Evolutionary conservation across 2,797 vertebrate species (phyloP).

Genomic region (Apogon hyalosoma): DNA sequence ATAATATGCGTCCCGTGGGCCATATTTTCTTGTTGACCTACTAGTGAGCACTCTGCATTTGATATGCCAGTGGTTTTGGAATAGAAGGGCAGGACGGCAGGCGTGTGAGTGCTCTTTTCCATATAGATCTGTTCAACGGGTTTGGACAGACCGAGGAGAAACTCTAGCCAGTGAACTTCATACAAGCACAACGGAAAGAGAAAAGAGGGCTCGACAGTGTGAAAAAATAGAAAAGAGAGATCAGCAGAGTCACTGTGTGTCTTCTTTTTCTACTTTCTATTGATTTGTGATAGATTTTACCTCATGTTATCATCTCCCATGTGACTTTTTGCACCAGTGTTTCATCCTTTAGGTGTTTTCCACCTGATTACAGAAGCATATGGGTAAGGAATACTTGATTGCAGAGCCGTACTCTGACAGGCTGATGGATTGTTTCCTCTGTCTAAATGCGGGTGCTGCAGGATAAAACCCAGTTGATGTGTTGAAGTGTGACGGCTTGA

Average conservation of each 20-base stretch:
- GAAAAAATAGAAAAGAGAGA: conserved; percentile 33
- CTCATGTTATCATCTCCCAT: conserved; percentile 2
- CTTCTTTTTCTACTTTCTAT: conserved; percentile 22
- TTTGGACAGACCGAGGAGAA: conserved; percentile 38
- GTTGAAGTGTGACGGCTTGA: conserved; percentile 58
- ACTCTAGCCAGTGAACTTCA: conserved; percentile 22
- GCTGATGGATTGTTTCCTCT: conserved; percentile 68
- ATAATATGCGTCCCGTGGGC: conserved; percentile 53
- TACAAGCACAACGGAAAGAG: conserved; percentile 40
- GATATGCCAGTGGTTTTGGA: conserved; percentile 58
- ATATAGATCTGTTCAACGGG: conserved; percentile 41
- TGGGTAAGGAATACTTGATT: conserved; percentile 63
- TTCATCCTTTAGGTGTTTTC: conserved; percentile 1
- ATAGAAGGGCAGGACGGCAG: conserved; percentile 25
- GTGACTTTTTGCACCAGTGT: neutral
- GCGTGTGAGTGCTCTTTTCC: conserved; percentile 54
- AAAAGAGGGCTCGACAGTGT: conserved; percentile 30
- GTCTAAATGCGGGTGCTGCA: conserved; percentile 45
- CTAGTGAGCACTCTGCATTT: conserved; percentile 48
- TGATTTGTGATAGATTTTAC: neutral
- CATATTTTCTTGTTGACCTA: conserved; percentile 64
- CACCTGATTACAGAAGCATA: conserved; percentile 65
- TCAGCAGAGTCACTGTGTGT: conserved; percentile 19
- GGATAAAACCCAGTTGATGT: conserved; percentile 62
- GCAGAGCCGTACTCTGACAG: conserved; percentile 27